These are phyloP conservation scores for Mesoligia furuncula DNA, from an alignment of 2,888 invertebrate genomes.

Conservation along the genomic window DNA sequence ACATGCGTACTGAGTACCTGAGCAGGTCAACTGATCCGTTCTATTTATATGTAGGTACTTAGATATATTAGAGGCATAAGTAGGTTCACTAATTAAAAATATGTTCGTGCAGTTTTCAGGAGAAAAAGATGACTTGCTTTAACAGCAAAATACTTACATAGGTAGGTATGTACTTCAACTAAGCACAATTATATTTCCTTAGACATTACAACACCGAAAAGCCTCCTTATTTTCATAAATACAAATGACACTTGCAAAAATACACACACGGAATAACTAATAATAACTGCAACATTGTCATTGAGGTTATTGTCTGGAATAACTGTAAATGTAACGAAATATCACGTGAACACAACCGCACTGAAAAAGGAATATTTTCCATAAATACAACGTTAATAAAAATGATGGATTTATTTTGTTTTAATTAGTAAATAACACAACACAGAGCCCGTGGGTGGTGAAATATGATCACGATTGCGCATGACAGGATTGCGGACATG, in stretches of 20 bases:
- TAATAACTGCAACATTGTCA: conserved; percentile 63
- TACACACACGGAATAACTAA: conserved; percentile 64
- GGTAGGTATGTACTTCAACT: not conserved
- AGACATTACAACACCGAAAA: conserved; percentile 27
- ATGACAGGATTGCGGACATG: conserved; percentile 70
- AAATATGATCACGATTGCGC: conserved; percentile 66
- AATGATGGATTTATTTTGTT: conserved; percentile 51
- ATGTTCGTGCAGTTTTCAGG: not conserved
- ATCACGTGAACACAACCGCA: conserved; percentile 23
- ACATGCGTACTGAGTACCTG: not conserved
- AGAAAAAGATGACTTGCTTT: not conserved
- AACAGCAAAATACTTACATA: conserved; percentile 32
- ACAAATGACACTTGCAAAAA: conserved; percentile 50
- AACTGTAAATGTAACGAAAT: not conserved
- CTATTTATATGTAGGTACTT: not conserved
- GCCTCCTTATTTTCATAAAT: conserved; percentile 30
- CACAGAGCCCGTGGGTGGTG: conserved; percentile 67
- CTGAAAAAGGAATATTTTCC: conserved; percentile 23
- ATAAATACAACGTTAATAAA: conserved; percentile 28
- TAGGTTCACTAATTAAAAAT: conserved; percentile 2
- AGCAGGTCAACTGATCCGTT: not conserved
- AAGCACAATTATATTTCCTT: conserved; percentile 10
- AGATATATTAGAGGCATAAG: not conserved
- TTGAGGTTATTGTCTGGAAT: conserved; percentile 64
- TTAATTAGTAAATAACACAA: conserved; percentile 71